Conservation (phyloP, 2,888 invertebrate species). For the Heliconius aoede region DNA sequence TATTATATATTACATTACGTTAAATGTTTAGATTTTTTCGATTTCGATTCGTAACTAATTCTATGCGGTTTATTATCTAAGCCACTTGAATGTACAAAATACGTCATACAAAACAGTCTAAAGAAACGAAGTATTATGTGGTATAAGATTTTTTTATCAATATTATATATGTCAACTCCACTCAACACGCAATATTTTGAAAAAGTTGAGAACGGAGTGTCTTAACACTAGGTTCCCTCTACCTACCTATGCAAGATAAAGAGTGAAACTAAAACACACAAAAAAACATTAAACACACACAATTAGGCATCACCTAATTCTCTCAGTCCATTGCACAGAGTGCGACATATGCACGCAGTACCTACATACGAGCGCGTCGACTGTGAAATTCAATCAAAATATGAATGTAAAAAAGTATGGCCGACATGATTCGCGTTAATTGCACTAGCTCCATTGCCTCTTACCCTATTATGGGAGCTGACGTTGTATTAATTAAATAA, state of each 20-base stretch:
- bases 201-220: background rate
- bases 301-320: constrained; percentile 37
- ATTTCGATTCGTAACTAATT: no score
- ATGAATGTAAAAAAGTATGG: constrained; percentile 50
- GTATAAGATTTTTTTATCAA: no score
- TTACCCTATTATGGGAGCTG: constrained; percentile 36
- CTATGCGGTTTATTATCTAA: no score
- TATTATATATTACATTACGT: no score
- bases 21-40: no score
- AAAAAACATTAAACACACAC: constrained; percentile 23
- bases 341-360: constrained; percentile 50
- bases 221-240: background rate
- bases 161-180: background rate
- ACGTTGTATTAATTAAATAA: constrained; percentile 33
- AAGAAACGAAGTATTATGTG: no score
- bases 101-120: no score
- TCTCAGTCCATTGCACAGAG: constrained; percentile 42
- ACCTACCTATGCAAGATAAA: background rate
- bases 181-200: background rate
- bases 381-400: constrained; percentile 54
- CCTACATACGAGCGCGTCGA: constrained; percentile 50
- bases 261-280: background rate
- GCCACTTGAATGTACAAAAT: no score
- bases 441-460: constrained; percentile 44
- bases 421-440: constrained; percentile 40